Evolutionary conservation across 1,140 invertebrate genomes (phyloP).

Genomic region (Aleiodes sp.): DNA sequence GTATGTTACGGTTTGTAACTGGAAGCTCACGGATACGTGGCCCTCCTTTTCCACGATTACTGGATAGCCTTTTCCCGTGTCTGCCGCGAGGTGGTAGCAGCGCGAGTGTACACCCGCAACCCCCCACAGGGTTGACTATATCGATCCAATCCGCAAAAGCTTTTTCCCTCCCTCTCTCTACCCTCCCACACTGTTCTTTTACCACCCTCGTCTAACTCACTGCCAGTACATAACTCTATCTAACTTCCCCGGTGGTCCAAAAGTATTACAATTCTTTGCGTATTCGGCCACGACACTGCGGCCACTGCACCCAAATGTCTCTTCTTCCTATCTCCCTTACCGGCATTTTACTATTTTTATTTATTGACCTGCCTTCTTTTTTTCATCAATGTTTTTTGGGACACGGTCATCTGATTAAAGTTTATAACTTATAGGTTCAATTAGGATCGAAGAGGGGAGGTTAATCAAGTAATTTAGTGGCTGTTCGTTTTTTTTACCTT

Average conservation of each 20-base stretch:
- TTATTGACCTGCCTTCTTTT: background rate
- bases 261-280: conserved; percentile 20
- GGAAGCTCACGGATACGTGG: background rate
- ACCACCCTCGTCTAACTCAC: background rate
- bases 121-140: background rate
- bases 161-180: background rate
- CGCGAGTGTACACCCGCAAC: background rate
- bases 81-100: conserved; percentile 25
- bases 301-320: conserved; percentile 35
- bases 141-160: background rate
- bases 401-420: background rate
- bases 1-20: background rate
- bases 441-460: no score
- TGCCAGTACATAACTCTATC: no score
- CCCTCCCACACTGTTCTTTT: background rate
- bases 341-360: background rate
- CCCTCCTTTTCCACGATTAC: background rate
- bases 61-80: conserved; percentile 1
- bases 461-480: no score
- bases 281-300: conserved; percentile 23
- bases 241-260: background rate
- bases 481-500: conserved; percentile 53
- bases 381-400: background rate
- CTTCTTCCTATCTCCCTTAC: background rate
- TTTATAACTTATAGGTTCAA: no score